These are phyloP conservation scores for Acrobasis suavella DNA, from an alignment of 2,888 invertebrate genomes.

Conservation along the genomic window DNA sequence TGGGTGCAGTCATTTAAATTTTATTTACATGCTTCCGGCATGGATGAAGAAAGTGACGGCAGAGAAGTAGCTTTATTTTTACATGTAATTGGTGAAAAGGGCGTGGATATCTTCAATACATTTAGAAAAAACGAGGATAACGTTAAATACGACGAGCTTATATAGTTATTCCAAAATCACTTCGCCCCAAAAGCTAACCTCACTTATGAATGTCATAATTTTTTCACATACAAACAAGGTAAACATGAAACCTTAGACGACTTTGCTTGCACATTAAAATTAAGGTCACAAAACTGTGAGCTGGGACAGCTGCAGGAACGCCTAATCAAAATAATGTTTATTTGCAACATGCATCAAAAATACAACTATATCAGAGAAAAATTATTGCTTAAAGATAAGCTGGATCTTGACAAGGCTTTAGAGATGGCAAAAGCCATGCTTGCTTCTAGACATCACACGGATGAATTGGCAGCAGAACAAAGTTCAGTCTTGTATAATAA, in stretches of 20 bases:
- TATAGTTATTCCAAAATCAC: background rate
- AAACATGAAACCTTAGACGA: conserved; percentile 30
- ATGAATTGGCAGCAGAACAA: conserved; percentile 25
- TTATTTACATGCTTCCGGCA: conserved; percentile 27
- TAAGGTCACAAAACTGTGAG: conserved; percentile 29
- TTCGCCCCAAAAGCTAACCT: conserved; percentile 26
- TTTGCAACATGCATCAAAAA: conserved; percentile 31
- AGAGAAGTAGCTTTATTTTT: conserved; percentile 30
- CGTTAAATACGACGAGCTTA: conserved; percentile 8
- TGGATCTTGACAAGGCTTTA: conserved; percentile 24
- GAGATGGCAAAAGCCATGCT: conserved; percentile 22
- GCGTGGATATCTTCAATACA: conserved; percentile 27
- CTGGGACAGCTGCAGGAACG: conserved; percentile 27
- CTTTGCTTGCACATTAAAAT: conserved; percentile 26
- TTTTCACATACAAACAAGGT: conserved; percentile 32
- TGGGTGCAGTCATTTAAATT: conserved; percentile 29
- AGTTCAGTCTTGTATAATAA: conserved; percentile 20
- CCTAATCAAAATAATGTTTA: conserved; percentile 28
- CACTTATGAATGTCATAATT: conserved; percentile 30
- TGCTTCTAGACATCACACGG: conserved; percentile 22
- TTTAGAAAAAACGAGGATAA: conserved; percentile 27
- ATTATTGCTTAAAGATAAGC: conserved; percentile 26
- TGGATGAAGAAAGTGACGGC: conserved; percentile 29
- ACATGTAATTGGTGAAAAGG: conserved; percentile 30
- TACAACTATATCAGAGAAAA: conserved; percentile 29